Conservation (phyloP, 1,140 invertebrate species). For the Drosophila repleta region DNA sequence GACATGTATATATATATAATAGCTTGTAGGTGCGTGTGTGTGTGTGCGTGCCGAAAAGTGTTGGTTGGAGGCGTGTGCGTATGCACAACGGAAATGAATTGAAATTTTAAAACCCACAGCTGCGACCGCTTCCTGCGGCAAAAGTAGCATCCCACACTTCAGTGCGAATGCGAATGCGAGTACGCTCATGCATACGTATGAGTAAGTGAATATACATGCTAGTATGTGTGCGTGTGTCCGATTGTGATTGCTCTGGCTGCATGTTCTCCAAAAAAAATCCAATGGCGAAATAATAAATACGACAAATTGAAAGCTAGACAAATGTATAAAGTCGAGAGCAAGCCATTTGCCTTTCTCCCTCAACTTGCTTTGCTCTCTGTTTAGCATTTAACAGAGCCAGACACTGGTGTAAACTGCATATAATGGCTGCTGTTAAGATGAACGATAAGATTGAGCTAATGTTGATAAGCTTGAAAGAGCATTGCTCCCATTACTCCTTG, state of each 20-base stretch:
- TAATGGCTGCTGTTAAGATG: too few relatives aligned
- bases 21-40: neutral
- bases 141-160: conserved; percentile 71
- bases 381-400: neutral
- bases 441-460: too few relatives aligned
- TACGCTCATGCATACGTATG: conserved; percentile 36
- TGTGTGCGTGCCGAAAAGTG: conserved; percentile 8
- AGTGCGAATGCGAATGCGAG: conserved; percentile 18
- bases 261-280: conserved; percentile 26
- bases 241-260: conserved; percentile 15
- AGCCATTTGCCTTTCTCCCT: neutral
- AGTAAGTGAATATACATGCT: conserved; percentile 1
- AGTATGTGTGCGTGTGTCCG: conserved; percentile 3
- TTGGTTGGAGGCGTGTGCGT: conserved; percentile 44
- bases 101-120: conserved; percentile 82
- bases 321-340: neutral
- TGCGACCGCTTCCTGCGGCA: conserved; percentile 81
- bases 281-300: conserved; percentile 27
- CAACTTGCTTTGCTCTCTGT: neutral
- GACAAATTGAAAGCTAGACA: conserved; percentile 9
- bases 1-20: conserved; percentile 16
- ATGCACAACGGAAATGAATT: conserved; percentile 80
- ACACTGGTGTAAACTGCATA: too few relatives aligned
- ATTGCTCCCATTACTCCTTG: too few relatives aligned
- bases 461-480: too few relatives aligned